Base-by-base conservation (phyloP, 2,113 vertebrate species). In the Halichoeres trimaculatus region DNA sequence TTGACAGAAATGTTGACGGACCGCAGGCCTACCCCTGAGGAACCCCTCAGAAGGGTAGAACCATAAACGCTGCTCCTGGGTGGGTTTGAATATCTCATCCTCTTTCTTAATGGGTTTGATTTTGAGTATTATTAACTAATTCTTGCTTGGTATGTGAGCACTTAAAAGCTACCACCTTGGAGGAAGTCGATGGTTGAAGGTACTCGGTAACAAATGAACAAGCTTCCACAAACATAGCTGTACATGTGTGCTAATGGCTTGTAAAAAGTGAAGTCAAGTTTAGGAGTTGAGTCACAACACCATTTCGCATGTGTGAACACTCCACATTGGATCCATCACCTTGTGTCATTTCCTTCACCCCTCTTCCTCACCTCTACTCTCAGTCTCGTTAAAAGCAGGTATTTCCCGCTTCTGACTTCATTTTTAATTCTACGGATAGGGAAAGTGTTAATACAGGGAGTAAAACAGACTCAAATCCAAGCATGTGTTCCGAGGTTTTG, bases 1-100 rank as follows among this genome's bases (percentile, higher is more conserved):
- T 92, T 74, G 91, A 88, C 88, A 91, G 68, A 83, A 86, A 83
- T 80, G 86, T 90, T 91, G 91, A 90, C 50, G 84, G 85, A 89
- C 87, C 88, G 81, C 87, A 89, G 84, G 73, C 77, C 82, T 90
- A 85, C 85, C 79, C 69, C 35, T 58, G 81, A 70, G 79, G 71
- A 87, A 88, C 83, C 81, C 73, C 83, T 88, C 63, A 51, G 48
- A 74, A 74, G 58, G 78, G 62, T 50, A 74, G 58, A 78, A 54
- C 74, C 66, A 66, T 81, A 86, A 83, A 68, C 74, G 70, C 57
- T 76, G 52, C 79, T 89, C 79, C 85, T 89, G 85, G 83, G 86
- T 90, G 88, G 88, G 75, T 85, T 86, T 78, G 50, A 64, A 84
- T 83, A 53, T 81, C 59, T 66, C 53, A 67, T 76, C 64, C 57